Percentiles rank a stretch among this genome's conserved stretches.
Evolutionary conservation across 2,888 invertebrate genomes (phyloP).

Genomic region (Ganaspis brasiliensis): DNA sequence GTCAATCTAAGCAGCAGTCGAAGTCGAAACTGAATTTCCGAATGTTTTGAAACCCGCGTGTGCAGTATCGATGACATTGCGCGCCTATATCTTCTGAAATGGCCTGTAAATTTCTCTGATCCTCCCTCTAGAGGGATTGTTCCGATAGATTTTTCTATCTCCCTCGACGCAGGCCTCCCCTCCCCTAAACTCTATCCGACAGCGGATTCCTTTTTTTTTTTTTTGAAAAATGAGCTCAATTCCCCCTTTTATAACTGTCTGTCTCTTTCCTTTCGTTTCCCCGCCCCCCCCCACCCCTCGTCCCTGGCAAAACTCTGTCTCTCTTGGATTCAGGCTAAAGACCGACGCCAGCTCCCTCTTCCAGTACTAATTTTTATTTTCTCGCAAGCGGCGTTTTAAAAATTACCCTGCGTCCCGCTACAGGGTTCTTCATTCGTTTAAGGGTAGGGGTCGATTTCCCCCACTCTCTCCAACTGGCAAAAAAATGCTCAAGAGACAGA

Average conservation of each 20-base stretch:
- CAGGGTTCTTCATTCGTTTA: neutral
- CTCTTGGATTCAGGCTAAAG: slow-evolving; percentile 45
- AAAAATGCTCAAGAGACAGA: slow-evolving; percentile 62
- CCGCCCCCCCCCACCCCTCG: slow-evolving; percentile 45
- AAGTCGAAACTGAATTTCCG: slow-evolving; percentile 42
- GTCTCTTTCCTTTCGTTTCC: slow-evolving; percentile 50
- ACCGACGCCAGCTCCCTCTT: slow-evolving; percentile 63
- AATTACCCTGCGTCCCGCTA: slow-evolving; percentile 68
- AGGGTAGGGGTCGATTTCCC: slow-evolving; percentile 19
- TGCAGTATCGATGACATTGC: slow-evolving; percentile 40
- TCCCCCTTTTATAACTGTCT: slow-evolving; percentile 36
- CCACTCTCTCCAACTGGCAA: slow-evolving; percentile 41
- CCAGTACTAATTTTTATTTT: slow-evolving; percentile 77
- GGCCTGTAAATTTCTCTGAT: slow-evolving; percentile 70
- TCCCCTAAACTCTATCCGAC: slow-evolving; percentile 45
- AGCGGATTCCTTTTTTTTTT: slow-evolving; percentile 50
- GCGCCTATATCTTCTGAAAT: slow-evolving; percentile 66
- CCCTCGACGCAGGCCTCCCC: slow-evolving; percentile 48
- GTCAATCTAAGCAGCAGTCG: slow-evolving; percentile 38
- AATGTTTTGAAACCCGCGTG: slow-evolving; percentile 17
- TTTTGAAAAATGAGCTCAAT: slow-evolving; percentile 48
- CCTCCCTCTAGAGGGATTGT: slow-evolving; percentile 51
- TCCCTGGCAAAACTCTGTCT: slow-evolving; percentile 47
- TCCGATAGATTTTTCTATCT: slow-evolving; percentile 59
- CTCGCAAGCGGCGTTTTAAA: slow-evolving; percentile 77